Conservation (phyloP, 2,888 invertebrate genomes). For the Portevinia maculata region DNA sequence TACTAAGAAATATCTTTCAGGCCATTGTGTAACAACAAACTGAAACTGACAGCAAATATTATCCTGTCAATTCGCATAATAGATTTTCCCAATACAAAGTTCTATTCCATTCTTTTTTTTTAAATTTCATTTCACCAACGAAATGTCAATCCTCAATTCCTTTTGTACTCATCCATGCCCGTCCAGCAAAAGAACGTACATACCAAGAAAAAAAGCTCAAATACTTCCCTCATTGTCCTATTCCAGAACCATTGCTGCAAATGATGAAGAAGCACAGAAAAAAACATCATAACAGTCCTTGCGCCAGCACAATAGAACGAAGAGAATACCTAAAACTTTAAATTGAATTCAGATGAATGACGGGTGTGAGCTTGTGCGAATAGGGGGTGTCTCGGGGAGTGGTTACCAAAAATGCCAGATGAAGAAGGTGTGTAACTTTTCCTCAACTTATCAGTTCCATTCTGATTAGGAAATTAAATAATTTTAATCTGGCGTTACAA, state of each 20-base stretch:
- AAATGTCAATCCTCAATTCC: constrained; percentile 71
- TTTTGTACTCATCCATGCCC: constrained; percentile 60
- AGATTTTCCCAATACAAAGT: constrained; percentile 77
- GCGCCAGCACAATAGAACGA: constrained; percentile 39
- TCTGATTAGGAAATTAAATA: constrained; percentile 74
- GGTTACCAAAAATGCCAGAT: not conserved
- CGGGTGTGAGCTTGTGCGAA: constrained; percentile 3
- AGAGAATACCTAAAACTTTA: constrained; percentile 68
- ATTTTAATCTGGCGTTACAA: constrained; percentile 72
- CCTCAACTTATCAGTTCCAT: constrained; percentile 25
- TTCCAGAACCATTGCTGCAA: constrained; percentile 45
- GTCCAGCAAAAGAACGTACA: constrained; percentile 61
- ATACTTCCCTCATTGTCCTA: constrained; percentile 56
- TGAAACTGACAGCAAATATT: constrained; percentile 83
- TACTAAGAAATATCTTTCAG: constrained; percentile 39
- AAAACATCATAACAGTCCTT: constrained; percentile 49
- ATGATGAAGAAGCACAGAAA: constrained; percentile 55
- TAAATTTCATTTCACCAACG: constrained; percentile 57
- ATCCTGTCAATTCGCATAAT: constrained; percentile 82
- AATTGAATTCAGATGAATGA: constrained; percentile 68
- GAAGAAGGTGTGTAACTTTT: constrained; percentile 54
- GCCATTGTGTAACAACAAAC: constrained; percentile 68
- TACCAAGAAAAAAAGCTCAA: constrained; percentile 35
- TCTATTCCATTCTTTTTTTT: constrained; percentile 26
- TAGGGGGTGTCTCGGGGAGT: constrained; percentile 2